Evolutionary conservation across 1,140 invertebrate species (phyloP).

Genomic region (Atopsyche davidsoni): DNA sequence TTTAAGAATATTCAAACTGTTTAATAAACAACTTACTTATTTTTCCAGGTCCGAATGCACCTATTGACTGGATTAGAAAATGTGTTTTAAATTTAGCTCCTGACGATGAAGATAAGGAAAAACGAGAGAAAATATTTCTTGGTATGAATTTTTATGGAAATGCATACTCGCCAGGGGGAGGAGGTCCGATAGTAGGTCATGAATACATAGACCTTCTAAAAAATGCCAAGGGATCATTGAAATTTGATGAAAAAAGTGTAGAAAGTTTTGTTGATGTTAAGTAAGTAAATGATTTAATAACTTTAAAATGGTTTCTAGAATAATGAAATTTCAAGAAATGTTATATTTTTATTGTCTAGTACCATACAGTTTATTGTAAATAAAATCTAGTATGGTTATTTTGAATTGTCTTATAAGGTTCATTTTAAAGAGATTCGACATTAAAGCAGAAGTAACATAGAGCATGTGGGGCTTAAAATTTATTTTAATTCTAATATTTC

Average conservation of each 20-base stretch:
- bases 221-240: constrained; percentile 59
- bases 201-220: constrained; percentile 69
- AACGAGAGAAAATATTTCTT: constrained; percentile 72
- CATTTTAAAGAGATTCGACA: too few species aligned
- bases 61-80: constrained; percentile 72
- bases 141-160: constrained; percentile 94
- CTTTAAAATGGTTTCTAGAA: too few species aligned
- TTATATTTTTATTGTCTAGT: too few species aligned
- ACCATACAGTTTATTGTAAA: too few species aligned
- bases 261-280: constrained; percentile 85
- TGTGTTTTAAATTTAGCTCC: constrained; percentile 71
- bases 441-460: too few species aligned
- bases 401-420: too few species aligned
- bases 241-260: constrained; percentile 68
- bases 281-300: constrained; percentile 56
- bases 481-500: constrained; percentile 16
- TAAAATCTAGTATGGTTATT: too few species aligned
- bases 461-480: neutral
- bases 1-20: neutral
- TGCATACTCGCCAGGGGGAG: constrained; percentile 71
- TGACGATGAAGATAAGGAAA: constrained; percentile 48
- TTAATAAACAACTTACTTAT: constrained; percentile 4
- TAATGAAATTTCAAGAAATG: too few species aligned
- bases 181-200: constrained; percentile 69
- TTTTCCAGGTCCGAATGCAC: constrained; percentile 72